phyloP scores from a whole-genome alignment of 2,113 vertebrate genomes.

The Pristiophorus japonicus region DNA sequence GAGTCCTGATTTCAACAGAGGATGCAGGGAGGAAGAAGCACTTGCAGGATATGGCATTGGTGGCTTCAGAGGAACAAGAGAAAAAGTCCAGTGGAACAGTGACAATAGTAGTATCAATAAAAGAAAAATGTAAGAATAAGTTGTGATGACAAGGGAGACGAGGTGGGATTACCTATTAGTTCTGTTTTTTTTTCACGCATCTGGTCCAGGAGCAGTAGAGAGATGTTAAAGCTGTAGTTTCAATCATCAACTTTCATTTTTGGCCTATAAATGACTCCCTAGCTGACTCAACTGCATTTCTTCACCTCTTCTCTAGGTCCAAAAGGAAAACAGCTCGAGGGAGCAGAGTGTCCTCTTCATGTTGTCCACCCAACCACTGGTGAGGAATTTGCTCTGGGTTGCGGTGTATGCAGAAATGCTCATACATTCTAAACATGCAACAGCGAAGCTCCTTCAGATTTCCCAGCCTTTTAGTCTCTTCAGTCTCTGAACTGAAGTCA shows the following conservation, averaged over 20 bases:
- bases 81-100: not conserved
- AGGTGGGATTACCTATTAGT: not conserved
- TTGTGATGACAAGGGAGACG: not conserved
- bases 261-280: not conserved
- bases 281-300: not conserved
- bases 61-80: not conserved
- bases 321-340: constrained; percentile 97
- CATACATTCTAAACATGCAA: constrained; percentile 86
- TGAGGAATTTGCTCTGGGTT: constrained; percentile 96
- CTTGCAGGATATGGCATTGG: not conserved
- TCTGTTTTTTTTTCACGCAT: not conserved
- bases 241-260: not conserved
- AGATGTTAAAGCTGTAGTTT: not conserved
- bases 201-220: not conserved
- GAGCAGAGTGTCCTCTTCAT: constrained; percentile 92
- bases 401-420: constrained; percentile 96
- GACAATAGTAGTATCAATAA: not conserved
- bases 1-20: not conserved
- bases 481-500: constrained; percentile 51
- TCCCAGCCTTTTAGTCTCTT: constrained; percentile 44
- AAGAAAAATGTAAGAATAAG: not conserved
- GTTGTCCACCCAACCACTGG: constrained; percentile 95
- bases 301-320: constrained; percentile 65
- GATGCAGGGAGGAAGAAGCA: not conserved
- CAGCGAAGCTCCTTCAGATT: constrained; percentile 51